A percentile compares a stretch with the other conserved stretches of the same genome.
These are phyloP conservation scores for Eupristina koningsbergeri DNA, from an alignment of 1,140 invertebrate species.

Conservation along the genomic window DNA sequence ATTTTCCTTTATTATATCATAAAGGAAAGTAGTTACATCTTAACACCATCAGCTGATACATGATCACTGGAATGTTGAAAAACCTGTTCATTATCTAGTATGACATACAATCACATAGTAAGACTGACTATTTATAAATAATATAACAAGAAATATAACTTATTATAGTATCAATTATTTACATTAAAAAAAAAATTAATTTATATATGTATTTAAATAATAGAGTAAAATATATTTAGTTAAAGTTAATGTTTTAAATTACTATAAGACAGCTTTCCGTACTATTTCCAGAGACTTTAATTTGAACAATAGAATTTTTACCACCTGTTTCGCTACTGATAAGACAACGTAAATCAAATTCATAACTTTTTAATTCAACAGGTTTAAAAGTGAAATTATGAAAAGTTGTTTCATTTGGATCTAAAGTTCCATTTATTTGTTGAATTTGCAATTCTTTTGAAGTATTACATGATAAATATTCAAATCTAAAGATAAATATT, in stretches of 20 bases:
- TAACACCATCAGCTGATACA: no score
- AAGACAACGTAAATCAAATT: slow-evolving; percentile 56
- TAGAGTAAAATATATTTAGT: neutral
- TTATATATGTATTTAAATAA: neutral
- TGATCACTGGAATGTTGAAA: no score
- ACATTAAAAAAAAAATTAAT: no score
- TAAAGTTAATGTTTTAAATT: slow-evolving; percentile 39
- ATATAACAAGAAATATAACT: no score
- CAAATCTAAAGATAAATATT: slow-evolving; percentile 42
- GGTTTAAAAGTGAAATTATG: slow-evolving; percentile 61
- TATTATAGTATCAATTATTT: no score
- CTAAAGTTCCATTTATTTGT: slow-evolving; percentile 52
- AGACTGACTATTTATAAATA: no score
- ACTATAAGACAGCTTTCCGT: slow-evolving; percentile 59
- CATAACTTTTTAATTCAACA: slow-evolving; percentile 53
- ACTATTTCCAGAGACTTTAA: slow-evolving; percentile 55
- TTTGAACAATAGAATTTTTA: slow-evolving; percentile 25
- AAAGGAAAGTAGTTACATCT: no score
- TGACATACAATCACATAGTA: no score
- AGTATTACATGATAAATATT: slow-evolving; percentile 55
- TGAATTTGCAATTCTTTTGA: slow-evolving; percentile 55
- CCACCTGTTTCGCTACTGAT: slow-evolving; percentile 29
- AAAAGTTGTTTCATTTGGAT: slow-evolving; percentile 58
- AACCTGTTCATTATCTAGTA: no score
- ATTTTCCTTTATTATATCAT: no score